phyloP scores from a whole-genome alignment of 1,140 invertebrate species.

The Polypedilum pembai region DNA sequence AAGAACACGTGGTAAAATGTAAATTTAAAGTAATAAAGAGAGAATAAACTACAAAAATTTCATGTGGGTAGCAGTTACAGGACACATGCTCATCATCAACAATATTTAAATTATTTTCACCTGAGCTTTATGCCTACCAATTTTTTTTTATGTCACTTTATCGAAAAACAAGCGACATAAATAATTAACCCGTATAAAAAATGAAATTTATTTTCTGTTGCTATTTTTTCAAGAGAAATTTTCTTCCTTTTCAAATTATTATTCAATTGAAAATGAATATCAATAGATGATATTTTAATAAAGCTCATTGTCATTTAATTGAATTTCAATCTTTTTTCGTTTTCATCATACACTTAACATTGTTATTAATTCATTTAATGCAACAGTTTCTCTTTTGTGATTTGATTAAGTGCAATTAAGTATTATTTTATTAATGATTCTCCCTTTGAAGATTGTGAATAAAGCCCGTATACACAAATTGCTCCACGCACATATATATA shows the following conservation, averaged over 20 bases:
- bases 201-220: neutral
- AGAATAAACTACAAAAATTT: neutral
- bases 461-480: neutral
- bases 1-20: neutral
- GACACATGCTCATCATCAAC: constrained; percentile 9
- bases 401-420: constrained; percentile 13
- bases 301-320: constrained; percentile 8
- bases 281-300: constrained; percentile 2
- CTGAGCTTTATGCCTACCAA: constrained; percentile 21
- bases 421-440: constrained; percentile 9
- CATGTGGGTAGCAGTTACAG: neutral
- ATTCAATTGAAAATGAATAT: neutral
- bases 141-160: constrained; percentile 1
- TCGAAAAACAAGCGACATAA: neutral
- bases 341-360: neutral
- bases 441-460: neutral
- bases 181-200: constrained; percentile 15
- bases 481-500: neutral
- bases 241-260: neutral
- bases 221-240: neutral
- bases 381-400: constrained; percentile 17
- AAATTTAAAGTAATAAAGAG: too few relatives aligned
- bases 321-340: neutral
- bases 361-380: neutral
- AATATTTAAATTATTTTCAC: constrained; percentile 24